Evolutionary conservation across 2,888 invertebrate genomes (phyloP).

Genomic region (Clivina fossor): DNA sequence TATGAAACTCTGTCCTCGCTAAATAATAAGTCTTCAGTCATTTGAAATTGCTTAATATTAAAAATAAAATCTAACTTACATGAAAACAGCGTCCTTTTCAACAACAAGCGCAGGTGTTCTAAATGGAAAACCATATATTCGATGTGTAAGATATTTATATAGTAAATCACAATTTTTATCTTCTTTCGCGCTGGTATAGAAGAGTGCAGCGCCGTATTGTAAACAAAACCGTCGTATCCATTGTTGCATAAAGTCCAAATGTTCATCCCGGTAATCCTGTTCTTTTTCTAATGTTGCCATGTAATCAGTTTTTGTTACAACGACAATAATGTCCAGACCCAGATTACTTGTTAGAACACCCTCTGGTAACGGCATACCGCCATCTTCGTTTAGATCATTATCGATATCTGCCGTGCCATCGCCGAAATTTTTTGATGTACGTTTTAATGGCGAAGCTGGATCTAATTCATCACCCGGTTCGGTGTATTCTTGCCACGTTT

Average conservation of each 20-base stretch:
- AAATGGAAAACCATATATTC: slow-evolving; percentile 95
- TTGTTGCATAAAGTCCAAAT: slow-evolving; percentile 98
- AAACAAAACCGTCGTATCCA: slow-evolving; percentile 95
- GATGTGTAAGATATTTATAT: slow-evolving; percentile 96
- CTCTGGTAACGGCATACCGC: slow-evolving; percentile 78
- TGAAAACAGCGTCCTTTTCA: slow-evolving; percentile 96
- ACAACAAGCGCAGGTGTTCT: slow-evolving; percentile 94
- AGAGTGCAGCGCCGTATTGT: slow-evolving; percentile 92
- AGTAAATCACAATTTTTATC: slow-evolving; percentile 98
- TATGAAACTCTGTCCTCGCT: too few relatives aligned
- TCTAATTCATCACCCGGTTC: slow-evolving; percentile 93
- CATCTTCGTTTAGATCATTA: slow-evolving; percentile 61
- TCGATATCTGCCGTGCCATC: slow-evolving; percentile 65
- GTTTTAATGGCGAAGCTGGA: slow-evolving; percentile 80
- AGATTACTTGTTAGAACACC: slow-evolving; percentile 89
- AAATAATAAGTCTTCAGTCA: too few relatives aligned
- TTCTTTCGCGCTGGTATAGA: slow-evolving; percentile 97
- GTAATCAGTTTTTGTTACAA: slow-evolving; percentile 98
- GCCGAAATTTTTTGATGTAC: slow-evolving; percentile 65
- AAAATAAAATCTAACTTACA: too few relatives aligned
- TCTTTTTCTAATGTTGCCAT: slow-evolving; percentile 96
- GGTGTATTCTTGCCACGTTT: slow-evolving; percentile 92
- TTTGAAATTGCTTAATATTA: too few relatives aligned
- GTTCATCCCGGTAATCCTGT: slow-evolving; percentile 95
- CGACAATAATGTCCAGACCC: slow-evolving; percentile 94